phyloP scores from a whole-genome alignment of 2,797 vertebrate genomes.

The Danio kyathit region DNA sequence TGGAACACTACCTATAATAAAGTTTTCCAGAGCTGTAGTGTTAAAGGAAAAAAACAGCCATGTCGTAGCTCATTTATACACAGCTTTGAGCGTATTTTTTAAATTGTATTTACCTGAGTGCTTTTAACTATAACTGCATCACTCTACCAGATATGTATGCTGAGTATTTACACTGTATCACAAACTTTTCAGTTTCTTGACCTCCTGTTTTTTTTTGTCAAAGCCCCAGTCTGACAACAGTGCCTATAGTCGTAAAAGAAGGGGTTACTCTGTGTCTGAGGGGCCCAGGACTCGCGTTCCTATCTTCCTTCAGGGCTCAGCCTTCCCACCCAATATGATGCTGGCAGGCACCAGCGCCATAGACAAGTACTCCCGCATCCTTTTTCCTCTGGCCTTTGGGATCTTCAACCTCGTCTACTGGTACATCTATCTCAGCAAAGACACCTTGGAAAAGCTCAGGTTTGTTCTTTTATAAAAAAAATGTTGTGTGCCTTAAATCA shows the following conservation, averaged over 20 bases:
- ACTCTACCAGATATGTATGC: too few relatives aligned
- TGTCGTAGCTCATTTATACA: too few relatives aligned
- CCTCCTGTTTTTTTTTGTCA: background rate
- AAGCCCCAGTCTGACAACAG: slow-evolving; percentile 74
- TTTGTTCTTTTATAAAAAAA: slow-evolving; percentile 46
- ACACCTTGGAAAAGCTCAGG: slow-evolving; percentile 84
- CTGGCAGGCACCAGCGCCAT: slow-evolving; percentile 90
- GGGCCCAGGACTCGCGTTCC: slow-evolving; percentile 68
- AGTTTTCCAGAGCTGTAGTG: too few relatives aligned
- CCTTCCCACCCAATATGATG: slow-evolving; percentile 72
- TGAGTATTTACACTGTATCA: background rate
- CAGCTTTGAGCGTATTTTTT: too few relatives aligned
- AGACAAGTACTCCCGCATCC: slow-evolving; percentile 88
- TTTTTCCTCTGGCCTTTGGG: slow-evolving; percentile 91
- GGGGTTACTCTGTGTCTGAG: slow-evolving; percentile 83
- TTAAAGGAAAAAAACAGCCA: too few relatives aligned
- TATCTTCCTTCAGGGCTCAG: slow-evolving; percentile 79
- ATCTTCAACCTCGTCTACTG: slow-evolving; percentile 94
- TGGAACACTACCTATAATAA: too few relatives aligned
- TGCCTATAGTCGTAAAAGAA: slow-evolving; percentile 80
- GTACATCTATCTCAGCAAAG: slow-evolving; percentile 91
- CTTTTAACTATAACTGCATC: too few relatives aligned
- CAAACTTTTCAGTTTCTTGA: background rate
- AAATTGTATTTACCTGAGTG: too few relatives aligned
- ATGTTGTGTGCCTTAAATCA: background rate